Conservation (phyloP, 2,888 invertebrate species). For the Germaria angustata region DNA sequence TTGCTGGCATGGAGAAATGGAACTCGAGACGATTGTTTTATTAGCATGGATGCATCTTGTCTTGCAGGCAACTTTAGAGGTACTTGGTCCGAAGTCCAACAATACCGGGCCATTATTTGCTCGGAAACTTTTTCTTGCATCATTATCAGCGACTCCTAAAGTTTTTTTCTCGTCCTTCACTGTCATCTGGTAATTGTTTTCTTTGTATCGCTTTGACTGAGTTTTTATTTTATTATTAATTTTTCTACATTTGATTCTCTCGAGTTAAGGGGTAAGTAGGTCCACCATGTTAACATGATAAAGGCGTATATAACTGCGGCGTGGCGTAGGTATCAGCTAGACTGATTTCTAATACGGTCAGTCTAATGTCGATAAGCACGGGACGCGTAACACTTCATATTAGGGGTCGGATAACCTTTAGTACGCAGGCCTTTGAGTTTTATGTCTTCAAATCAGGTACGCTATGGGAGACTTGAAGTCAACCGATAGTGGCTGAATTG, state of each 20-base stretch:
- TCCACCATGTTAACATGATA: not conserved
- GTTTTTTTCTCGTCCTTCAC: no score
- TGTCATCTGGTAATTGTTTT: not conserved
- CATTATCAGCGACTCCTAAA: no score
- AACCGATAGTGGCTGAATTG: not conserved
- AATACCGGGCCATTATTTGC: no score
- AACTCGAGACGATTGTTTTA: no score
- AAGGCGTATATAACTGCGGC: no score
- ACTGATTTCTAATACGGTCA: not conserved
- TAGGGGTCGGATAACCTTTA: not conserved
- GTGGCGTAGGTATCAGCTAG: no score
- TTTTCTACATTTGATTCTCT: not conserved
- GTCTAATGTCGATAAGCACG: not conserved
- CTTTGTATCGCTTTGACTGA: not conserved
- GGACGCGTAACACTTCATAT: not conserved
- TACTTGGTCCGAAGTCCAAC: no score
- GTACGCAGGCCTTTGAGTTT: not conserved
- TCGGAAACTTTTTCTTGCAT: no score
- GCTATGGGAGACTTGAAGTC: not conserved
- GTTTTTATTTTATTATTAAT: constrained; percentile 1
- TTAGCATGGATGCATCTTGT: no score
- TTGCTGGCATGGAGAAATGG: no score
- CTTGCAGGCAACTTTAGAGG: no score
- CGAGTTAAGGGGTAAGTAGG: not conserved
- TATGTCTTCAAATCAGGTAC: not conserved